Conservation (phyloP, 2,797 vertebrate species). For the Zalophus californianus region DNA sequence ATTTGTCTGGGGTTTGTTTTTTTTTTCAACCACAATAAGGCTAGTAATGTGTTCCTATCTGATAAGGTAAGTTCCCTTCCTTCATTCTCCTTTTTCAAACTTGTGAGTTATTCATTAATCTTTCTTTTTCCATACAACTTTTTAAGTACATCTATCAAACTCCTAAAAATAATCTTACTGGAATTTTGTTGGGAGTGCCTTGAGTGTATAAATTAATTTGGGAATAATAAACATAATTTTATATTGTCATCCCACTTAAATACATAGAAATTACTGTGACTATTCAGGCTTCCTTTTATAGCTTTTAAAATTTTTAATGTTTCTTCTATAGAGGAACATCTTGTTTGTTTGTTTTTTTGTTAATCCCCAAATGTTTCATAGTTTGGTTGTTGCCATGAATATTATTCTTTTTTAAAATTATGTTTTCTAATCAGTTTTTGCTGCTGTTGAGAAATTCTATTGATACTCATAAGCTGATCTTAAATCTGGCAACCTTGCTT, state of each 20-base stretch:
- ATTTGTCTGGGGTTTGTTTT: not conserved
- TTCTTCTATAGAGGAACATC: not conserved
- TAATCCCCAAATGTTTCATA: not conserved
- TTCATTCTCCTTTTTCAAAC: not conserved
- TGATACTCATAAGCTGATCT: not conserved
- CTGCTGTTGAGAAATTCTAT: not conserved
- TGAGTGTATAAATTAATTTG: slow-evolving; percentile 28
- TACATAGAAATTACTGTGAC: not conserved
- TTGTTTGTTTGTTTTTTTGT: not conserved
- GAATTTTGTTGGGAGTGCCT: not conserved
- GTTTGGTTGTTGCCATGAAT: not conserved
- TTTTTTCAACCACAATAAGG: not conserved
- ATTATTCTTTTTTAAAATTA: not conserved
- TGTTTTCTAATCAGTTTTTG: slow-evolving; percentile 4
- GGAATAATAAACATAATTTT: not conserved
- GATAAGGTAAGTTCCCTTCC: not conserved
- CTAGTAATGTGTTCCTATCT: not conserved
- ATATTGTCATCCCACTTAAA: not conserved
- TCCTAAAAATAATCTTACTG: not conserved
- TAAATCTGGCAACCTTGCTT: not conserved
- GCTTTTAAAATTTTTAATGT: not conserved
- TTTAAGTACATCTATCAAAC: not conserved
- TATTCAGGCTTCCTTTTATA: not conserved
- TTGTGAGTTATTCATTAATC: not conserved
- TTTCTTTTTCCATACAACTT: not conserved